These are phyloP conservation scores for Pantelozetes paolii DNA, from an alignment of 2,888 invertebrate species.

Conservation along the genomic window DNA sequence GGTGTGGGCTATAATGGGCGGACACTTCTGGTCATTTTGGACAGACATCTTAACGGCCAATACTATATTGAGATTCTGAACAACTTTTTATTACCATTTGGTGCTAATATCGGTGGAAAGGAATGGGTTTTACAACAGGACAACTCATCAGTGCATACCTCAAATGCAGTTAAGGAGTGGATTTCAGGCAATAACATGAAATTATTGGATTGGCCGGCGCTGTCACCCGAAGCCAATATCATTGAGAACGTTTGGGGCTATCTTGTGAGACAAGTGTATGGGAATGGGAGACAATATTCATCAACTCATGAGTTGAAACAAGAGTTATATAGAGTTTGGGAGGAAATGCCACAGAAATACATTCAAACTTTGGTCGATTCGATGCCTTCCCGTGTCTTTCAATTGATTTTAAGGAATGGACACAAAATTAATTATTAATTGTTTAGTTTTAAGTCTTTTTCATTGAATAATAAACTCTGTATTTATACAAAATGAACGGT, in stretches of 20 bases:
- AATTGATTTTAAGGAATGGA: no score
- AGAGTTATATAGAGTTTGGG: no score
- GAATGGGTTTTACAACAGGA: not conserved
- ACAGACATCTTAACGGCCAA: not conserved
- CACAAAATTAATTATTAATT: no score
- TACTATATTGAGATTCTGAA: not conserved
- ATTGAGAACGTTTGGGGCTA: not conserved
- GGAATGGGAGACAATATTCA: not conserved
- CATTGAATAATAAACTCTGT: no score
- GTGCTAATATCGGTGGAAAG: not conserved
- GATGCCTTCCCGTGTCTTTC: no score
- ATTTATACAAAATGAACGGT: no score
- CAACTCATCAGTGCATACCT: not conserved
- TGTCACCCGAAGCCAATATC: not conserved
- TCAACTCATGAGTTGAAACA: no score
- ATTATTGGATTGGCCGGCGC: not conserved
- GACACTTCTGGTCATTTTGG: not conserved
- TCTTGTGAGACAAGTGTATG: not conserved
- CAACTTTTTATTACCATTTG: no score
- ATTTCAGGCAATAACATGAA: not conserved
- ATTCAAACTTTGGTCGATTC: no score
- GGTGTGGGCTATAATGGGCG: not conserved
- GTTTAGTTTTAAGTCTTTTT: no score
- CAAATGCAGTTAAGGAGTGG: not conserved
- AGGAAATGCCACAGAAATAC: no score